These are phyloP conservation scores for Elysia chlorotica DNA, from an alignment of 1,140 invertebrate species.

Conservation along the genomic window DNA sequence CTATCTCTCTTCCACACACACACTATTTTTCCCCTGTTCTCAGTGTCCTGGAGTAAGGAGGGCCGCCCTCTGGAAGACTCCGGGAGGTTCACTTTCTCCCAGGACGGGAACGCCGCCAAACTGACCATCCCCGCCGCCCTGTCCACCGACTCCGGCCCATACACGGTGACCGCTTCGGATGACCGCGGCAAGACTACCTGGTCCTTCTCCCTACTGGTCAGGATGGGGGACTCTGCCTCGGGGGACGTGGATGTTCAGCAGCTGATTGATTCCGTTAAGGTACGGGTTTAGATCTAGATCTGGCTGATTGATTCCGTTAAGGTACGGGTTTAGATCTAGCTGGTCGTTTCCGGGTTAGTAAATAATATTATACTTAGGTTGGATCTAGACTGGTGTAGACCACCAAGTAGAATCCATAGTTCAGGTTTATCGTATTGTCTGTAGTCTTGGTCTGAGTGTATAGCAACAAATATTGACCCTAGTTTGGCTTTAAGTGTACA, in stretches of 20 bases:
- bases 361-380: not conserved
- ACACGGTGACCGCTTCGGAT: constrained; percentile 77
- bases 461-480: no score
- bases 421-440: not conserved
- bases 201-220: constrained; percentile 47
- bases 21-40: no score
- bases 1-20: no score
- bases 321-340: not conserved
- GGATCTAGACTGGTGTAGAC: not conserved
- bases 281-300: constrained; percentile 14
- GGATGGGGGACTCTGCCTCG: constrained; percentile 40
- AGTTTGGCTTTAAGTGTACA: no score
- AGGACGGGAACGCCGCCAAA: constrained; percentile 71
- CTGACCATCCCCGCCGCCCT: constrained; percentile 75
- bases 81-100: constrained; percentile 78
- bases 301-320: not conserved
- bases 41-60: constrained; percentile 85
- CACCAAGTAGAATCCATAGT: not conserved
- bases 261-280: constrained; percentile 46
- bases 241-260: constrained; percentile 48
- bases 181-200: constrained; percentile 40
- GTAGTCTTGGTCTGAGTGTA: not conserved
- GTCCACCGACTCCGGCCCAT: constrained; percentile 85
- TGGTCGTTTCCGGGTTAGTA: not conserved
- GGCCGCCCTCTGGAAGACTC: constrained; percentile 79